Evolutionary conservation across 2,888 invertebrate genomes (phyloP), one percentile per base, ranked within the genome.

Genomic region (Mamestra brassicae): DNA sequence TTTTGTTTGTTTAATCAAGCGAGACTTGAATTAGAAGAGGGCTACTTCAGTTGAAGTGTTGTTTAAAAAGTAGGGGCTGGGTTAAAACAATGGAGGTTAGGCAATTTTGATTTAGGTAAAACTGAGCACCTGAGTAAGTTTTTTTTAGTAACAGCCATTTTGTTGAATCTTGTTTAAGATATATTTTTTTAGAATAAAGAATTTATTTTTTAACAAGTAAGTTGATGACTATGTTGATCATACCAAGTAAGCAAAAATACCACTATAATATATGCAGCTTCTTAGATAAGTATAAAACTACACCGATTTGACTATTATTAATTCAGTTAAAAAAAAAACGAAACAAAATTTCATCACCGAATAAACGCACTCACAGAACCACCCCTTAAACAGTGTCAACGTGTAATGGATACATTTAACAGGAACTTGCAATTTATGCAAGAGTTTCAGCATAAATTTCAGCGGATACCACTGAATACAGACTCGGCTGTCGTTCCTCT

Each of bases 321-420:
- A 38, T 38, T 5, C 15, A 26, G 10, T 3, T 15, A 5, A 38
- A 47, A 61, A 52, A 4, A 26, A 2, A 55, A 10, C 13, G 11
- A 26, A 66, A 52, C 17, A 0, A 45, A 42, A 34, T 13, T 6
- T 10, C 34, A 11, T 15, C 17, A 38, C 4, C 45, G 2, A 38
- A 68, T n/a, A 76, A 71, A 77, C 84, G 89, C 78, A 36, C 26
- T n/a, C 74, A 65, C 45, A 78, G 65, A 89, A 89, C 76, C 52
- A 38, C 74, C 67, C 89, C 89, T 90, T 92, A 89, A 89, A 75
- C 78, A 89, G 89, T 92, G 94, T 93, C 93, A 93, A 93, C 94
- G 90, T 90, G 95, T 93, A 95, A 95, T 94, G 94, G 95, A 95
- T 95, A 94, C 94, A 94, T 95, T 94, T 93, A 93, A 91, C 92